Base-by-base conservation (phyloP, 2,888 invertebrate genomes). In the Apomyelois bistriatella region DNA sequence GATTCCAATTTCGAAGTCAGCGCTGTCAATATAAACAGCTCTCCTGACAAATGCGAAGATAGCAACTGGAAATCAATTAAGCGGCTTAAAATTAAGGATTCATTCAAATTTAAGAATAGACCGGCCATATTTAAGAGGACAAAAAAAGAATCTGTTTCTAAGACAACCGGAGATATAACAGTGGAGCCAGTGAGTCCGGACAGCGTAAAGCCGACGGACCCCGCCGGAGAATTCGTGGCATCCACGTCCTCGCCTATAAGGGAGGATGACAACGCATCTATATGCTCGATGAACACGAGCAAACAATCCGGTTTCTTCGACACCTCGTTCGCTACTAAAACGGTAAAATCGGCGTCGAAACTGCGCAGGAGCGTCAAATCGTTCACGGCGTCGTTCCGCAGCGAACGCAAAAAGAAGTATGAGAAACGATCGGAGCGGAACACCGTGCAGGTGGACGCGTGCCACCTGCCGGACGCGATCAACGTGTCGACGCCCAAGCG, bases 11-110 rank as follows among this genome's bases (percentile, higher is more conserved):
- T 90, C 65, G 83, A 84, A 72, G 80, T 89, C 9, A 86, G 83
- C 60, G 62, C 73, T n/a, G 68, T 85, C 22, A 85, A 86, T 58
- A 77, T 78, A 7, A 82, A 84, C 63, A 65, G 77, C 35, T 88
- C 86, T 5, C 85, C 86, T 1, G 89, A 89, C 56, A 90, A 90
- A 70, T 76, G 82, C 35, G 90, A 90, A 64, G 90, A 90, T 30
- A 86, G 85, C 52, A 79, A 88, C 61, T 90, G 90, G 90, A 91
- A 90, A 64, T 89, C 91, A 1, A 90, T 91, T 22, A 91, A 91
- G 69, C 78, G 89, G 59, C 67, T 91, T 46, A 91, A 91, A 72
- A 90, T 91, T 55, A 91, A 90, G 62, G 90, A 91, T 64, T 91
- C 91, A 0, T 91, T 91, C 65, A 88, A 90, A 61, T 90, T 91